A percentile compares a stretch with the other conserved stretches of the same genome.
phyloP scores from a whole-genome alignment of 1,140 invertebrate genomes.

The Leucophenga varia region DNA sequence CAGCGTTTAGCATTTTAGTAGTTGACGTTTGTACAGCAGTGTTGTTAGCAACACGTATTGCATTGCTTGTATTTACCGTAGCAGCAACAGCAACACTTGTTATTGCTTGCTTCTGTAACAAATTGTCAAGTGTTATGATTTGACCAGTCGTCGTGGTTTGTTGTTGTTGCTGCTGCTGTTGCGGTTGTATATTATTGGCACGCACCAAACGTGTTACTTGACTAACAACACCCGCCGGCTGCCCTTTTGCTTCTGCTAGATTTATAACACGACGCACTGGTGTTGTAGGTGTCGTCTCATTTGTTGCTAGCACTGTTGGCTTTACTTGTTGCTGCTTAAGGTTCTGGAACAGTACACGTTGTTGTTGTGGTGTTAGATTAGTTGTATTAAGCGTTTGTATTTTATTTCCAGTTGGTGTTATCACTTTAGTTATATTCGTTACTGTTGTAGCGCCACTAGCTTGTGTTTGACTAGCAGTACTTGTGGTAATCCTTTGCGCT shows the following conservation, averaged over 20 bases:
- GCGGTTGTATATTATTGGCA: conserved; percentile 6
- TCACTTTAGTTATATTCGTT: background rate
- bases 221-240: too few relatives aligned
- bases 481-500: conserved; percentile 8
- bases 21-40: conserved; percentile 54
- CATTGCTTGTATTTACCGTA: too few relatives aligned
- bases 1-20: conserved; percentile 15
- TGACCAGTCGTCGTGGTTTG: conserved; percentile 59
- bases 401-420: conserved; percentile 8
- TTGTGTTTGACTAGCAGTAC: background rate
- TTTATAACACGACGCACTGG: background rate
- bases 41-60: conserved; percentile 52
- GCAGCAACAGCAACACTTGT: too few relatives aligned
- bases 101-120: conserved; percentile 63
- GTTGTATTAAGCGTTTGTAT: conserved; percentile 25
- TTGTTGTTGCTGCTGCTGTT: conserved; percentile 6
- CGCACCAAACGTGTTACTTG: background rate
- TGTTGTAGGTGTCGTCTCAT: background rate
- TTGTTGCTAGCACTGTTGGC: conserved; percentile 7
- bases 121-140: conserved; percentile 68
- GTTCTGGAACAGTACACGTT: conserved; percentile 55
- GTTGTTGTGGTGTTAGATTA: conserved; percentile 57
- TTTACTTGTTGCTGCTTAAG: conserved; percentile 36
- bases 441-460: background rate
- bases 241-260: conserved; percentile 4